Percentiles rank a stretch among this genome's conserved stretches.
Evolutionary conservation across 2,888 invertebrate genomes (phyloP).

Genomic region (Pherbina coryleti): DNA sequence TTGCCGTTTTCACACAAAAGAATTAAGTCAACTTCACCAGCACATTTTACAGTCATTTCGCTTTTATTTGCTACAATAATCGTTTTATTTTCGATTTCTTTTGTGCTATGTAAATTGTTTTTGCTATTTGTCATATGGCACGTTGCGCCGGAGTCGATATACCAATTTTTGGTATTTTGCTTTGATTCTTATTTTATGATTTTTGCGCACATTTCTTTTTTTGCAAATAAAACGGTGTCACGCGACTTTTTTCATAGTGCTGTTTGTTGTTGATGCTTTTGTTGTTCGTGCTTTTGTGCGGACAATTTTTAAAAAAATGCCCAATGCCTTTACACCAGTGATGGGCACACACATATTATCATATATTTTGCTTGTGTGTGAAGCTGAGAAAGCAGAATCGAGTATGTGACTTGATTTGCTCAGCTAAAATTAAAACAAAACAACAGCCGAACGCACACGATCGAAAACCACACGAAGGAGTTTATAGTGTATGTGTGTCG

Average conservation of each 20-base stretch:
- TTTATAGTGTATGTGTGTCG: too few species aligned
- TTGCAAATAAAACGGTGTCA: not conserved
- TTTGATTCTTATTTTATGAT: not conserved
- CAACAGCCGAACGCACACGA: too few species aligned
- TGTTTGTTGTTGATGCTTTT: not conserved
- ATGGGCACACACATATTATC: too few species aligned
- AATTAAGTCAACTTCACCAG: conserved; percentile 19
- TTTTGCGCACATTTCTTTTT: not conserved
- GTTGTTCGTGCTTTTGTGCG: not conserved
- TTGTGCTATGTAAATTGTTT: conserved; percentile 1
- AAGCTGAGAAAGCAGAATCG: too few species aligned
- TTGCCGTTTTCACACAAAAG: conserved; percentile 1
- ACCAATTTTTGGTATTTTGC: not conserved
- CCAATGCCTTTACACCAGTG: too few species aligned
- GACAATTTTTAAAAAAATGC: not conserved
- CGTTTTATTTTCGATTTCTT: not conserved
- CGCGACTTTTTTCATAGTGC: not conserved
- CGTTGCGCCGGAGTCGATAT: conserved; percentile 3
- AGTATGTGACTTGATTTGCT: too few species aligned
- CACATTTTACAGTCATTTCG: conserved; percentile 18
- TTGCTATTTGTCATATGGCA: conserved; percentile 8
- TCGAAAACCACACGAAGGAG: too few species aligned
- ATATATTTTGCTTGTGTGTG: too few species aligned
- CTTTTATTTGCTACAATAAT: not conserved
- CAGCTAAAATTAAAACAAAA: too few species aligned